Evolutionary conservation across 2,888 invertebrate genomes (phyloP), one percentile per base, ranked within the genome.

Genomic region (Serripes groenlandicus): DNA sequence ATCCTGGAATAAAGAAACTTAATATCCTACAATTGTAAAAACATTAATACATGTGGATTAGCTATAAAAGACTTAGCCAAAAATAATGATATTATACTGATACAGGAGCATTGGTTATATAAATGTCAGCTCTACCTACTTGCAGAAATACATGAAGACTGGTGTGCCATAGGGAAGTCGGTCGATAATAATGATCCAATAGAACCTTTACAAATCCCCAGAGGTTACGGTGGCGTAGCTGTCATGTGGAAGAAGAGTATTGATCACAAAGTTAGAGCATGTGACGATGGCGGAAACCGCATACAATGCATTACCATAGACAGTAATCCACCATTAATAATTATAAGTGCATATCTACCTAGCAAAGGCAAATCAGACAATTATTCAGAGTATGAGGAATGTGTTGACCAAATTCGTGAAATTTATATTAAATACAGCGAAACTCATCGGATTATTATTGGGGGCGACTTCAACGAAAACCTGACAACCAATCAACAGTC

Each of bases 91-190:
- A 77, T 77, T 26, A 62, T 77, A 30, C 30, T 70, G 23, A 15
- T 77, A 21, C 77, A 77, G 62, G 62, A 77, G 54, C 77, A 71
- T 32, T 77, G 70, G 70, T n/a, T 62, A 26, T 62, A 62, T 35
- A 30, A 70, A 18, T 71, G 52, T 32, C 62, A 77, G 52, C 23
- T 77, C 23, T 30, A 62, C 30, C 49, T 71, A 3, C 64, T 70
- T 4, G 54, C 49, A 34, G 34, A 77, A 64, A 34, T 62, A 56
- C 32, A 28, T 52, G 68, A 52, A 7, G 32, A 75, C 30, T 37
- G 18, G 49, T 26, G n/a, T 11, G 23, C 34, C 23, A 23, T 34
- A 23, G 71, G 77, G 23, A 77, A 77, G 35, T 26, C 30, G 34
- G 71, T 71, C 4, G 71, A 77, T 30, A 28, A 62, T 23, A 28